These are phyloP conservation scores for Brachionus sp. DNA, from an alignment of 1,140 invertebrate species.

Conservation along the genomic window DNA sequence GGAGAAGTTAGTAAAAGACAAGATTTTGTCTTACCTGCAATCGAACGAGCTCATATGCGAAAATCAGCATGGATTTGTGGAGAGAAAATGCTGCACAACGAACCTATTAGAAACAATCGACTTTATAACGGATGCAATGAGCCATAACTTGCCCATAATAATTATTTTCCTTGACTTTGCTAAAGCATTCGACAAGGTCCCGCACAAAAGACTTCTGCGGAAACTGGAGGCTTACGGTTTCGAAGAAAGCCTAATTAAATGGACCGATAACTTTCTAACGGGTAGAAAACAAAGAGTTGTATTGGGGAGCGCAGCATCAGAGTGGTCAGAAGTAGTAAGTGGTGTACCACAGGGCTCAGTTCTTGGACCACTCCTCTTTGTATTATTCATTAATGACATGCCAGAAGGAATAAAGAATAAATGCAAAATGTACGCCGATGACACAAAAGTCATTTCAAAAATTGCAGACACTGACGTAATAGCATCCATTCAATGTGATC, in stretches of 20 bases:
- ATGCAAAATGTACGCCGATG: background rate
- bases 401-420: background rate
- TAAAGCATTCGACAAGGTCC: conserved; percentile 42
- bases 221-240: background rate
- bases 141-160: background rate
- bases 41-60: background rate
- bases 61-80: conserved; percentile 3
- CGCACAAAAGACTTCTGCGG: background rate
- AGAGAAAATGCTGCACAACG: background rate
- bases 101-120: conserved; percentile 16
- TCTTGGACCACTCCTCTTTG: conserved; percentile 6
- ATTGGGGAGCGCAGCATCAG: background rate
- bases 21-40: background rate
- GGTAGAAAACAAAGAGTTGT: background rate
- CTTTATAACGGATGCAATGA: background rate
- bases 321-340: conserved; percentile 24
- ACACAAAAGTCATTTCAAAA: background rate
- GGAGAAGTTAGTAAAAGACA: background rate
- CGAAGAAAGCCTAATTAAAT: background rate
- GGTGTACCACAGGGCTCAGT: conserved; percentile 17
- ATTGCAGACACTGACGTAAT: too few relatives aligned
- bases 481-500: background rate
- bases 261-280: background rate
- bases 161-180: conserved; percentile 33
- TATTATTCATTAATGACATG: conserved; percentile 30